Conservation (phyloP, 1,140 invertebrate genomes). For the Microplitis mediator region DNA sequence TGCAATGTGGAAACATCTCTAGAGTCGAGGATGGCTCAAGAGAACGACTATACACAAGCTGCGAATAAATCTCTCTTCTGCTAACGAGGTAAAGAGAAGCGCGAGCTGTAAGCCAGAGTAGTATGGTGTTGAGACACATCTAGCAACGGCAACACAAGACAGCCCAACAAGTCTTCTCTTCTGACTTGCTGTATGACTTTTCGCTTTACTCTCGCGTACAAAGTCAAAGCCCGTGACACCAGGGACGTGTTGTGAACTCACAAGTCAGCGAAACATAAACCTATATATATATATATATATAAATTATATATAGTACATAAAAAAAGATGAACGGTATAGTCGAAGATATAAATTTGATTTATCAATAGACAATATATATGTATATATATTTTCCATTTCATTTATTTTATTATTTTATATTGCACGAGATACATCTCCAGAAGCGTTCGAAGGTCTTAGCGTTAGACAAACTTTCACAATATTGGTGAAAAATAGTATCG, state of each 20-base stretch:
- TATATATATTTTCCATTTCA: too few relatives aligned
- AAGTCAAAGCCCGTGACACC: neutral
- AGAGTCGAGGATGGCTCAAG: neutral
- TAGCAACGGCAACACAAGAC: neutral
- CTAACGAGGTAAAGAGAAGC: constrained; percentile 3
- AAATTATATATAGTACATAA: neutral
- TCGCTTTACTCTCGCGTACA: neutral
- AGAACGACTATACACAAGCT: neutral
- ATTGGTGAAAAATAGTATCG: too few relatives aligned
- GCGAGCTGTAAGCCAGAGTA: neutral
- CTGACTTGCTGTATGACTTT: neutral
- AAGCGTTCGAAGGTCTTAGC: too few relatives aligned
- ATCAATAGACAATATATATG: too few relatives aligned
- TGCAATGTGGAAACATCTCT: neutral
- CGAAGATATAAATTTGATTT: neutral
- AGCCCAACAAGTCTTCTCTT: neutral
- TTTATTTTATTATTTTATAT: too few relatives aligned
- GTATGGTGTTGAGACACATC: neutral
- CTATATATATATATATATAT: neutral
- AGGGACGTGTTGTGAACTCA: neutral
- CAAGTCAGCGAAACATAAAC: neutral
- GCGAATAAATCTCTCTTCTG: neutral
- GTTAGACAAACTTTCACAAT: too few relatives aligned
- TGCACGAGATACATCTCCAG: too few relatives aligned
- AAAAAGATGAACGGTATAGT: neutral